Evolutionary conservation across 2,113 vertebrate species (phyloP), one percentile per base, ranked within the genome.

Genomic region (Osmerus eperlanus): DNA sequence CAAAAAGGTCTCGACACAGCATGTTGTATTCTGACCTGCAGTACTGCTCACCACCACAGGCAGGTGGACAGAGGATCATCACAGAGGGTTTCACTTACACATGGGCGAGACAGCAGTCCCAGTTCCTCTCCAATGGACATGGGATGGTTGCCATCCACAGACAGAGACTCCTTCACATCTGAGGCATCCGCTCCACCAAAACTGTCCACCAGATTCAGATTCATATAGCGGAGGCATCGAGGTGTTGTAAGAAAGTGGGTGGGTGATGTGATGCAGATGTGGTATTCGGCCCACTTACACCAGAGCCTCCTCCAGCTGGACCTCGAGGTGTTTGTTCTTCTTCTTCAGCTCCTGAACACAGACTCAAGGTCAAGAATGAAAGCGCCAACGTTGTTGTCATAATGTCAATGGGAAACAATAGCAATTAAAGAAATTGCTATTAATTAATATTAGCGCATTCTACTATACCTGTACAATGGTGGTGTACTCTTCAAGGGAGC

Each of bases 101-200:
- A 12, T 47, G 41, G 7, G 41, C 9, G 7, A 47, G 41, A 11
- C 66, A 73, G 36, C 53, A 79, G 61, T 3, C 66, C 53, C 23
- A 79, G 70, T 58, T 79, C 78, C 32, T 79, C 66, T 9, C 53
- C 23, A 14, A 83, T 71, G 54, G 77, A 80, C 36, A 83, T 16
- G 9, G 54, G 28, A n/a, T 28, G 16, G 36, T 59, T 29, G 13
- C 29, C 19, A 18, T 55, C 23, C n/a, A 61, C 16, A 3, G 19
- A 19, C 23, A 77, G 51, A 4, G 25, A 58, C 6, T 28, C 47
- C 21, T 74, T 58, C 4, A 74, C 19, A 3, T 60, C 29, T 75
- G 77, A 65, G 21, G 78, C 75, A 12, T n/a, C 69, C 8, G 73
- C 62, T 51, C 52, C 74, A n/a, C 70, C 19, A 1, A 21, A 56